These are phyloP conservation scores for Aphaenogaster ashmeadi DNA, from an alignment of 1,140 invertebrate species.

Conservation along the genomic window DNA sequence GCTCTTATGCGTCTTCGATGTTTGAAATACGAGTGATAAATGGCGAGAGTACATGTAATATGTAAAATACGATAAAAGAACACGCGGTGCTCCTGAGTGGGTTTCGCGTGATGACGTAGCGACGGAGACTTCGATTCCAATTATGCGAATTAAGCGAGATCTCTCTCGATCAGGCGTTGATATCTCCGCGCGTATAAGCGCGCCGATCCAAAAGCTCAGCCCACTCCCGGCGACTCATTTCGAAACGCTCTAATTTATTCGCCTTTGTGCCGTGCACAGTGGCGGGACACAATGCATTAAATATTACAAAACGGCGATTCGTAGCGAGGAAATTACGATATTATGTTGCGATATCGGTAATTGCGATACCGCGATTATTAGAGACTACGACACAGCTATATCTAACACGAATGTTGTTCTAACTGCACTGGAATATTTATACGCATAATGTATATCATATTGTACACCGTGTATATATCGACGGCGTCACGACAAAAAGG, in stretches of 20 bases:
- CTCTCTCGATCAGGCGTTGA: constrained; percentile 62
- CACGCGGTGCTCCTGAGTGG: neutral
- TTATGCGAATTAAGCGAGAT: constrained; percentile 33
- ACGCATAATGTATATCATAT: neutral
- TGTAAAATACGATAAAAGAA: neutral
- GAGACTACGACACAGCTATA: neutral
- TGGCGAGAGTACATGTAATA: neutral
- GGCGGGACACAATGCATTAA: constrained; percentile 18
- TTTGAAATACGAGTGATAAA: neutral
- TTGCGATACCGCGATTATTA: neutral
- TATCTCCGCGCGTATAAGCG: constrained; percentile 42
- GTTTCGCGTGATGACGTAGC: neutral
- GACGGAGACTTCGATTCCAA: constrained; percentile 40
- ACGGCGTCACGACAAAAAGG: too few species aligned
- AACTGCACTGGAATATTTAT: neutral
- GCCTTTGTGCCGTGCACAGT: constrained; percentile 6
- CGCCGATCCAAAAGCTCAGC: constrained; percentile 22
- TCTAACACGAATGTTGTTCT: neutral
- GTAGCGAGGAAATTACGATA: constrained; percentile 19
- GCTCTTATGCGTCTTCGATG: neutral
- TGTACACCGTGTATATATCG: neutral
- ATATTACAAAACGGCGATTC: neutral
- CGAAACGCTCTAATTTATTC: constrained; percentile 57
- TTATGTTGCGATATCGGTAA: neutral
- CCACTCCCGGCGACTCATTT: constrained; percentile 11